Base-by-base conservation (phyloP, 1,140 invertebrate species). In the Megalopta genalis region DNA sequence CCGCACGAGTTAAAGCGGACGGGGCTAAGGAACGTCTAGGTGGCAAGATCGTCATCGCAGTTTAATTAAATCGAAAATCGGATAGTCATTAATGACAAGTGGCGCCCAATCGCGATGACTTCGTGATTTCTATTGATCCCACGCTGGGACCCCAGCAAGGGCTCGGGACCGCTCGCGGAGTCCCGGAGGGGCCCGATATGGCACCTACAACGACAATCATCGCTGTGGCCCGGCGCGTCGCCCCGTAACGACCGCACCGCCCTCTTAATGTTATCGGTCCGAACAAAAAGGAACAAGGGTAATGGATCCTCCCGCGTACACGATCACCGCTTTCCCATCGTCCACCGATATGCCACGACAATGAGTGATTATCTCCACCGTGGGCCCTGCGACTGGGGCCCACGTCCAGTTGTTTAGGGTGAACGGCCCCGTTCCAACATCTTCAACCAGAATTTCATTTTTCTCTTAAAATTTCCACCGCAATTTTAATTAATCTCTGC, bases 71-170 rank as follows among this genome's bases (percentile, higher is more conserved):
- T 90, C 88, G 90, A 90, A 89, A 91, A 91, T 83, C 86, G 84
- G 88, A 88, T 81, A 91, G 90, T 92, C 90, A 91, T 92, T 92
- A 92, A 92, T 91, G 91, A 91, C 91, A 92, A 92, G 91, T 92
- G 91, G 91, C 90, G 91, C 91, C 90, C 91, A 90, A 90, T 92
- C 88, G 90, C 82, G 88, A 92, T 92, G 91, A 92, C 90, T 92
- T 76, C 81, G 86, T 91, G 86, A 86, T 90, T 92, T 92, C 90
- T 89, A 92, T 92, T 90, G 85, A 91, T 83, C 86, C 67, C 88
- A 88, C 76, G 90, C 87, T 90, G 90, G 76, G 87, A 74, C 65
- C 59, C 64, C 71, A 60, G 83, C 60, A 71, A 84, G 75, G 82
- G 72, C 32, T 82, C 75, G 60, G 39, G 83, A 73, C 83, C 80